Conservation (phyloP, 2,113 vertebrate species). For the Bagarius yarrelli region DNA sequence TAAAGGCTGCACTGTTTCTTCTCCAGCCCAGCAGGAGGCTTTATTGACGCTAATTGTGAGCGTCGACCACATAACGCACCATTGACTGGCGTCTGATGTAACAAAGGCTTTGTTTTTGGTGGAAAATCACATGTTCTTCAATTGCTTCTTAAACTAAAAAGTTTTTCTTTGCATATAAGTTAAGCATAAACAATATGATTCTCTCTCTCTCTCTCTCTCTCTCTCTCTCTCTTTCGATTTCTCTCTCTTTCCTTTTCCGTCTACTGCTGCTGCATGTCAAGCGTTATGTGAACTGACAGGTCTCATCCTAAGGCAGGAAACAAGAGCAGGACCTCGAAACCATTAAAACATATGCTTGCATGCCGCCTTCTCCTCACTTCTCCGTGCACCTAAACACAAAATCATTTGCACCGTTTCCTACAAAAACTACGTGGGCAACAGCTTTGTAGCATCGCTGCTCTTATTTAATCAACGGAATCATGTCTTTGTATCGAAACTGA, state of each 20-base stretch:
- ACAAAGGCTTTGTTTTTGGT: background rate
- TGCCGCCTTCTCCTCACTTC: slow-evolving; percentile 38
- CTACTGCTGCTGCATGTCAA: slow-evolving; percentile 81
- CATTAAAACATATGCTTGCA: slow-evolving; percentile 51
- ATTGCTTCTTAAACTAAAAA: background rate
- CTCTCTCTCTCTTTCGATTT: background rate
- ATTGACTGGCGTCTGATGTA: slow-evolving; percentile 23
- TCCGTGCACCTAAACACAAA: slow-evolving; percentile 68
- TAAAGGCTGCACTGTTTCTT: slow-evolving; percentile 42
- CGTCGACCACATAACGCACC: slow-evolving; percentile 13
- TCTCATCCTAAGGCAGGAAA: slow-evolving; percentile 85
- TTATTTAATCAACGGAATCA: slow-evolving; percentile 69
- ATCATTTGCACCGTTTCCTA: slow-evolving; percentile 87
- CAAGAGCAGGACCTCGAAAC: slow-evolving; percentile 82
- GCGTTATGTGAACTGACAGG: slow-evolving; percentile 87
- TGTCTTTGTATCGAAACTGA: slow-evolving; percentile 76
- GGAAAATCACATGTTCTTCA: background rate
- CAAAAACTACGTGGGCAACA: slow-evolving; percentile 79
- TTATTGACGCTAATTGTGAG: slow-evolving; percentile 37
- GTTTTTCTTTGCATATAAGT: slow-evolving; percentile 1
- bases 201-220: slow-evolving; percentile 53
- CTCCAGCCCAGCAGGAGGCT: slow-evolving; percentile 23
- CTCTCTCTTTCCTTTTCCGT: background rate
- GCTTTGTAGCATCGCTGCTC: slow-evolving; percentile 62
- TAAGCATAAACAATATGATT: background rate